These are phyloP conservation scores for Cryptophagus acutangulus DNA, from an alignment of 2,888 invertebrate genomes.

Conservation along the genomic window DNA sequence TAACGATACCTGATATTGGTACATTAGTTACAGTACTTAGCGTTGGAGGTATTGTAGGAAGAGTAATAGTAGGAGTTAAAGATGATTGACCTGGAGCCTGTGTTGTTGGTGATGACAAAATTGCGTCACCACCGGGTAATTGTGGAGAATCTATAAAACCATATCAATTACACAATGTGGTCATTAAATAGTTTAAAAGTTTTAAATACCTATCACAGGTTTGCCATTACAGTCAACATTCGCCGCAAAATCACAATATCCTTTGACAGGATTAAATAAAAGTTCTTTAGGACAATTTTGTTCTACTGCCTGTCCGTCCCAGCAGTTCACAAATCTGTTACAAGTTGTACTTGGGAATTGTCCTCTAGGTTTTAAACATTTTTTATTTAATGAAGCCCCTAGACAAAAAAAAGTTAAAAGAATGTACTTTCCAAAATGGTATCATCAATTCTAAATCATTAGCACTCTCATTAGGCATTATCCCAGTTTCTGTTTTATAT, in stretches of 20 bases:
- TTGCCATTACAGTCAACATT: conserved; percentile 60
- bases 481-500: too few species aligned
- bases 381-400: conserved; percentile 22
- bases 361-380: conserved; percentile 52
- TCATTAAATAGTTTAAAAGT: background rate
- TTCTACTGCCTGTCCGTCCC: conserved; percentile 64
- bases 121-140: background rate
- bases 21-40: too few species aligned
- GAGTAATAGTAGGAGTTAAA: conserved; percentile 6
- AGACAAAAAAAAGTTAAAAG: background rate
- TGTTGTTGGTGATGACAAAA: conserved; percentile 4
- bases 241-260: conserved; percentile 60
- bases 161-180: conserved; percentile 3
- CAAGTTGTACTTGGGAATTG: conserved; percentile 62
- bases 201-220: conserved; percentile 32
- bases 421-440: too few species aligned
- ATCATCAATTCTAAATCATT: too few species aligned
- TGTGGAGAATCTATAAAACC: background rate
- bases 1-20: background rate
- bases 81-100: conserved; percentile 12
- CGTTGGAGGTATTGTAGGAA: background rate
- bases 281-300: conserved; percentile 61
- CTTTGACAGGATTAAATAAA: conserved; percentile 54
- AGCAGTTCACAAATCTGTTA: conserved; percentile 64
- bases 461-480: too few species aligned